Evolutionary conservation across 2,797 vertebrate genomes (phyloP).

Genomic region (Tachyglossus aculeatus): DNA sequence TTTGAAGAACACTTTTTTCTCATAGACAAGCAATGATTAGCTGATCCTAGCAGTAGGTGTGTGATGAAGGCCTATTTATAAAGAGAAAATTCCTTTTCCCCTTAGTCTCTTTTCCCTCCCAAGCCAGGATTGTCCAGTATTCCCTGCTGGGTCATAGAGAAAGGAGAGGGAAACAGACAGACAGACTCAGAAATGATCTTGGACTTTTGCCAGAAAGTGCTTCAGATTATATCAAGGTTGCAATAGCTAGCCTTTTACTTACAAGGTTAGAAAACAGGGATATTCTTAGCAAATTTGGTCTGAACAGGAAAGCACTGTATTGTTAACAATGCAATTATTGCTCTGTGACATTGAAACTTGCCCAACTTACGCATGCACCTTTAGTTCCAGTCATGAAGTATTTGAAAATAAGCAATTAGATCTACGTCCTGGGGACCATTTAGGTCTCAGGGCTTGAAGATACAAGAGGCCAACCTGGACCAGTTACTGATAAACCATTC

Average conservation of each 20-base stretch:
- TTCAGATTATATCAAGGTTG: constrained; percentile 1
- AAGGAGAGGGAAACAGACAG: constrained; percentile 44
- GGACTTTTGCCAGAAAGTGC: constrained; percentile 32
- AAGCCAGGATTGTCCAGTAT: constrained; percentile 9
- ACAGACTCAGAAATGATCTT: constrained; percentile 7
- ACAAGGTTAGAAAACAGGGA: neutral
- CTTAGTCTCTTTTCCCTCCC: neutral
- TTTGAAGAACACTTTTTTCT: neutral
- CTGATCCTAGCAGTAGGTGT: neutral
- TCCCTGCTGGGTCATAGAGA: constrained; percentile 30
- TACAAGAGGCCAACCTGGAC: neutral
- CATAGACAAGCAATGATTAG: neutral
- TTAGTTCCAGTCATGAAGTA: neutral
- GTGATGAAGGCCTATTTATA: too few species aligned
- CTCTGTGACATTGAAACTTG: neutral
- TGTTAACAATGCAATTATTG: neutral
- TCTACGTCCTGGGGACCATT: neutral
- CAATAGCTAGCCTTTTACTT: neutral
- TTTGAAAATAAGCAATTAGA: neutral
- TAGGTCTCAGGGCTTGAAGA: neutral
- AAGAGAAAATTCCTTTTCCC: neutral
- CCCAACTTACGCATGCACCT: neutral
- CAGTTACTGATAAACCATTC: too few species aligned
- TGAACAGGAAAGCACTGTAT: neutral
- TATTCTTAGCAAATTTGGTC: neutral